Conservation (phyloP, 2,113 vertebrate genomes). For the Galemys pyrenaicus region DNA sequence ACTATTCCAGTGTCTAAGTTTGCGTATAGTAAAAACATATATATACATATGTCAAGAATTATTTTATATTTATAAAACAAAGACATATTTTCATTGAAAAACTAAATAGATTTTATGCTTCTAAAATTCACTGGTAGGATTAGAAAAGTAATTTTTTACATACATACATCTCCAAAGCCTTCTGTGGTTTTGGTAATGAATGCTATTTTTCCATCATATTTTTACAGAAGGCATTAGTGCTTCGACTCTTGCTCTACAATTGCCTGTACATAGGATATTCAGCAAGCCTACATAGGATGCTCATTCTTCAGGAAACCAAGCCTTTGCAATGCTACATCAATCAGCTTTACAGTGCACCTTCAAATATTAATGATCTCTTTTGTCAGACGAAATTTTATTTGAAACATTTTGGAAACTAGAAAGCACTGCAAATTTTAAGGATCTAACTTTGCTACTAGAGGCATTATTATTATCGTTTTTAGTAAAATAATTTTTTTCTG, state of each 20-base stretch:
- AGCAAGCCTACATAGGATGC: slow-evolving; percentile 20
- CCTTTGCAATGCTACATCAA: slow-evolving; percentile 76
- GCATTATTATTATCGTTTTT: slow-evolving; percentile 37
- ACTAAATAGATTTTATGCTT: slow-evolving; percentile 4
- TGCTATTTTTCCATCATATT: slow-evolving; percentile 61
- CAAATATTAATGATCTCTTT: slow-evolving; percentile 77
- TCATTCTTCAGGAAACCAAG: slow-evolving; percentile 74
- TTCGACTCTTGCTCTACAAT: slow-evolving; percentile 30
- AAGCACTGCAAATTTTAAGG: slow-evolving; percentile 2
- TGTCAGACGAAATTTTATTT: slow-evolving; percentile 68
- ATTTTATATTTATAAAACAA: slow-evolving; percentile 10
- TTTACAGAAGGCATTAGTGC: slow-evolving; percentile 52
- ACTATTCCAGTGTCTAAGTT: background rate
- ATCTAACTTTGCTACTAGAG: slow-evolving; percentile 19
- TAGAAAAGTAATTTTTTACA: slow-evolving; percentile 62
- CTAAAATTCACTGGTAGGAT: slow-evolving; percentile 54
- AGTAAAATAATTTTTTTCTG: slow-evolving; percentile 71
- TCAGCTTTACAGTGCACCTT: slow-evolving; percentile 42
- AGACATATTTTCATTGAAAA: slow-evolving; percentile 43
- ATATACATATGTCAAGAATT: background rate
- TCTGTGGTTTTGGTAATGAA: slow-evolving; percentile 61
- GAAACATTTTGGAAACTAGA: slow-evolving; percentile 48
- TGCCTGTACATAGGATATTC: slow-evolving; percentile 54
- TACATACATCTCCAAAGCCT: background rate
- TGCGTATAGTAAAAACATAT: background rate